Base-by-base conservation (phyloP, 2,888 invertebrate genomes). In the Itoplectis maculator region DNA sequence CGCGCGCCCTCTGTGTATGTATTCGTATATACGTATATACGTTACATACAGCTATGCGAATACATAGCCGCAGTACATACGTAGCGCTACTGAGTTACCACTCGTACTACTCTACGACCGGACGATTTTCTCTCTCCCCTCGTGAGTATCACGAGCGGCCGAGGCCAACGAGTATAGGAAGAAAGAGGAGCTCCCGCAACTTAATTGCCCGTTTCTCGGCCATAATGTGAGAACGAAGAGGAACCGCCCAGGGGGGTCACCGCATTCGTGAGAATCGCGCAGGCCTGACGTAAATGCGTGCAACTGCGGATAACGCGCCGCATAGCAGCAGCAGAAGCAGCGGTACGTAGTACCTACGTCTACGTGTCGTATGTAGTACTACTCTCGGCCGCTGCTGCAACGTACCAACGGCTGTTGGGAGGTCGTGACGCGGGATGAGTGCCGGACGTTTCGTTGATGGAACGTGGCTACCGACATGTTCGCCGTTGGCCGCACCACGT, bases 191-290 rank as follows among this genome's bases (percentile, higher is more conserved):
- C 76, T 63, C 61, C 59, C 40, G 42, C 51, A 54, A 74, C 65
- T 78, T 82, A 82, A 82, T 82, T 82, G 81, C 74, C 74, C 78
- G 63, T 82, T 74, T 74, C 69, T 69, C 63, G 74, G 54, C 61
- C 54, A 74, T 75, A 78, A 78, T 78, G 74, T 82, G 78, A 63
- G 78, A 82, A 82, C 70, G 74, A 56, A 82, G 74, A 59, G 59
- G 81, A 35, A 69, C 51, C 69, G 47, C 51, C 74, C 20, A 29
- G 68, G 68, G 65, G 81, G 81, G 81, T 65, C 69, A 76, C 76
- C 78, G 49, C 63, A 78, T 81, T 82, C 81, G 81, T 82, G 81
- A 82, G 81, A 82, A 82, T 78, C 63, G 54, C 61, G 11, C 54
- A 81, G 69, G 68, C 61, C 59, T 56, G 51, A 72, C 74, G 68